phyloP scores from a whole-genome alignment of 2,888 invertebrate species.

The Charanyca ferruginea region DNA sequence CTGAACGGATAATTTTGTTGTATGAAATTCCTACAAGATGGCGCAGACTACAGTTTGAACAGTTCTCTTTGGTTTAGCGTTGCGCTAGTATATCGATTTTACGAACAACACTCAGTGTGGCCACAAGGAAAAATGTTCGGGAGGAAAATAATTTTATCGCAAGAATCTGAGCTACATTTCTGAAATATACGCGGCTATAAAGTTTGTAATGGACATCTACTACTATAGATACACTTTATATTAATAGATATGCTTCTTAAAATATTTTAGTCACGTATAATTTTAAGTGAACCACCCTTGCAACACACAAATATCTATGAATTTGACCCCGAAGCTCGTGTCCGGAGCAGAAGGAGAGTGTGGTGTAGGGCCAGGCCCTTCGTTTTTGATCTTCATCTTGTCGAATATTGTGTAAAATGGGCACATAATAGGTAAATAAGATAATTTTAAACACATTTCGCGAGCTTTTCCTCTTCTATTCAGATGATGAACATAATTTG shows the following conservation, averaged over 20 bases:
- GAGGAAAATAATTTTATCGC: slow-evolving; percentile 49
- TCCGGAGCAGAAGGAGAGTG: slow-evolving; percentile 89
- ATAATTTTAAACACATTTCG: slow-evolving; percentile 68
- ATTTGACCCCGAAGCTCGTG: slow-evolving; percentile 91
- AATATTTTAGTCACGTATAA: slow-evolving; percentile 35
- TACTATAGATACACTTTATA: slow-evolving; percentile 1
- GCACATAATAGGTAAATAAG: slow-evolving; percentile 90
- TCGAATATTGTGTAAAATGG: slow-evolving; percentile 89
- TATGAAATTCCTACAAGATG: slow-evolving; percentile 75
- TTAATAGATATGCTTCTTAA: slow-evolving; percentile 32
- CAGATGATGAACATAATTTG: slow-evolving; percentile 60
- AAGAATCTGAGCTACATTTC: slow-evolving; percentile 16
- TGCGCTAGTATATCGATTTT: slow-evolving; percentile 90
- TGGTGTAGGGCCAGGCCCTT: slow-evolving; percentile 90
- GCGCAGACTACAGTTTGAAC: slow-evolving; percentile 70
- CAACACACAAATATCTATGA: slow-evolving; percentile 90
- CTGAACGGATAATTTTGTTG: slow-evolving; percentile 56
- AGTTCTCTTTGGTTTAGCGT: slow-evolving; percentile 83
- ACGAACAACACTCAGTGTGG: slow-evolving; percentile 76
- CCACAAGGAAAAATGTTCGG: slow-evolving; percentile 77
- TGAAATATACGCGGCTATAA: background rate
- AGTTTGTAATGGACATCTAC: slow-evolving; percentile 1
- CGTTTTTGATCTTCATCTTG: slow-evolving; percentile 87
- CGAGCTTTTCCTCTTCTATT: slow-evolving; percentile 44
- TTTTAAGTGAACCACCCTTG: slow-evolving; percentile 68